Base-by-base conservation (phyloP, 1,140 invertebrate species). In the Reticulitermes speratus region DNA sequence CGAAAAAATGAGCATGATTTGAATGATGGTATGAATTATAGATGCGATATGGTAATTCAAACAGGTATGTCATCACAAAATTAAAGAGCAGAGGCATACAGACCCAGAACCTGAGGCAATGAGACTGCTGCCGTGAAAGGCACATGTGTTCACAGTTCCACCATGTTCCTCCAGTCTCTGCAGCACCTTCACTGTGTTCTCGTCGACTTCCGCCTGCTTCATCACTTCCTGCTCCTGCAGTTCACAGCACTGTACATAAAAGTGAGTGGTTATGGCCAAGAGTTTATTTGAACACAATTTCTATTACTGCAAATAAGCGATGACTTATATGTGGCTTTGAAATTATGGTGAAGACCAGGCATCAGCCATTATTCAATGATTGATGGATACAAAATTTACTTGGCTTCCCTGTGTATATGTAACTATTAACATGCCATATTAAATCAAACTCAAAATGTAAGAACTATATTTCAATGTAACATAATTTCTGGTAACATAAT, bases 91-190 rank as follows among this genome's bases (percentile, higher is more conserved):
- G 38, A 86, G 19, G 19, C 14, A 19, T 52, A 30, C 83, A 55
- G n/a, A 94, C 94, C 93, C 92, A 85, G 93, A 93, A 45, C 91
- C 93, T 38, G 93, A 93, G 19, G 92, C 93, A 32, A 94, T 89
- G 21, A 93, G 87, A 83, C 89, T 88, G 87, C 91, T 92, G 44
- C 90, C 91, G 87, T 90, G 89, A 88, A 94, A 93, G 87, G 92
- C 90, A 85, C 93, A 92, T 86, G 91, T 91, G 87, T 95, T 95
- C 30, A 96, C 92, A 25, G 92, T 91, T 7, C 91, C 92, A 23
- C 90, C 90, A 59, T 92, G 90, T 84, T 92, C 91, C 75, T 93
- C 92, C 11, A 94, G 87, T 88, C 90, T 92, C 87, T 93, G 91
- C 82, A 93, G 87, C 3, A 94, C 85, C 82, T 88, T 88, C 0